Percentiles rank a stretch among this genome's conserved stretches.
Evolutionary conservation across 2,113 vertebrate genomes (phyloP).

Genomic region (Phoxinus phoxinus): DNA sequence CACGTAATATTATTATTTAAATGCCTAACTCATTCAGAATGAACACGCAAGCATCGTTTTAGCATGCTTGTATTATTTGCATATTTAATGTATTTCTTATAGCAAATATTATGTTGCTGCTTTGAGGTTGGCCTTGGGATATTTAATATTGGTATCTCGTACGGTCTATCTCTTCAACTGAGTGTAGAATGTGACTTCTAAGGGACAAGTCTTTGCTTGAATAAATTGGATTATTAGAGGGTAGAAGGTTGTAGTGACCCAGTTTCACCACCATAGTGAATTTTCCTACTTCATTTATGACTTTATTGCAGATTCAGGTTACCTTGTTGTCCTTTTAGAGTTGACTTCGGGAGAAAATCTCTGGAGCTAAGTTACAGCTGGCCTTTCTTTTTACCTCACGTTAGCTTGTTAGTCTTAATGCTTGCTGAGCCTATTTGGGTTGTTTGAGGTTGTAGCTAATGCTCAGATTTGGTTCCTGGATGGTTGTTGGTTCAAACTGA

Average conservation of each 20-base stretch:
- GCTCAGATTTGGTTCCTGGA: not conserved
- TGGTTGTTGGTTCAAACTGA: not conserved
- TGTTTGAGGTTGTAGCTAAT: not conserved
- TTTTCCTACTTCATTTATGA: not conserved
- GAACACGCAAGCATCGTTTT: not conserved
- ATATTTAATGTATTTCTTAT: not conserved
- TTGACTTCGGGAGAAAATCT: not conserved
- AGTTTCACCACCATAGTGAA: constrained; percentile 2
- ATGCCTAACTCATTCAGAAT: not conserved
- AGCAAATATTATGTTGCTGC: not conserved
- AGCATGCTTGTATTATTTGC: not conserved
- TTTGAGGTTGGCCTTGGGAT: not conserved
- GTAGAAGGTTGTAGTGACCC: not conserved
- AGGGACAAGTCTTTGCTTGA: not conserved
- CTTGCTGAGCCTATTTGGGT: not conserved
- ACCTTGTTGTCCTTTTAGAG: not conserved
- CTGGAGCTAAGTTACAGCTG: not conserved
- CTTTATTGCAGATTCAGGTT: not conserved
- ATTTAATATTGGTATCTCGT: not conserved
- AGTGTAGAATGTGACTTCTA: not conserved
- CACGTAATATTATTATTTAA: not conserved
- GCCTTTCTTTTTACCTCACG: not conserved
- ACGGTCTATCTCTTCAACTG: not conserved
- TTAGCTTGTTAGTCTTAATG: not conserved
- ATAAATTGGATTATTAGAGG: not conserved